A percentile compares a stretch with the other conserved stretches of the same genome.
Evolutionary conservation across 2,113 vertebrate species (phyloP).

Genomic region (Lepus europaeus): DNA sequence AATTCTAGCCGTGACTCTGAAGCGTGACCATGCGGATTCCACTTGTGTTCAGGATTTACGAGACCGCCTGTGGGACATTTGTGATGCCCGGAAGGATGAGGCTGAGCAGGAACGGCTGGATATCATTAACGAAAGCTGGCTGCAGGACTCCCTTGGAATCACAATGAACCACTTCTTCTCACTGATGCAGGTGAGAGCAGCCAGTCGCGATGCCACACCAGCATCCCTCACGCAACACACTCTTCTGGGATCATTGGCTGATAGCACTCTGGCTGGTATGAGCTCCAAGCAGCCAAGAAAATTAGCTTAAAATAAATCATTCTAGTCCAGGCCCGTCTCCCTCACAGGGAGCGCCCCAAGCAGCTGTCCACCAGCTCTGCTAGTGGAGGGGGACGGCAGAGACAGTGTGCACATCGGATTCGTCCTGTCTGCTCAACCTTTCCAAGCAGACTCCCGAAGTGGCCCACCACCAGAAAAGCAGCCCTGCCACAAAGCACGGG

Average conservation of each 20-base stretch:
- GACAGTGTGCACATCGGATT: neutral
- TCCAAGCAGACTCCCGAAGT: neutral
- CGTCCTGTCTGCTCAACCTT: rapidly evolving
- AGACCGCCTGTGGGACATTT: constrained; percentile 93
- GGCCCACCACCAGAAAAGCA: neutral
- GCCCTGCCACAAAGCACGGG: neutral
- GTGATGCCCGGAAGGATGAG: constrained; percentile 91
- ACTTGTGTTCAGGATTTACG: constrained; percentile 89
- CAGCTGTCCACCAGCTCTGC: neutral
- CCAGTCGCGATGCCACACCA: neutral
- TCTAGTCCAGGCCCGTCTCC: neutral
- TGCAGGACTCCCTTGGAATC: constrained; percentile 87
- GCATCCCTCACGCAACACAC: neutral
- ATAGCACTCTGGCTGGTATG: neutral
- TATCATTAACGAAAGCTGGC: constrained; percentile 90
- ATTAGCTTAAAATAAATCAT: neutral
- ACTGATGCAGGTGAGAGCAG: constrained; percentile 92
- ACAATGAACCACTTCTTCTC: constrained; percentile 92
- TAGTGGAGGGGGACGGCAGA: neutral
- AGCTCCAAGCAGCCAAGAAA: neutral
- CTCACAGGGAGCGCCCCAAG: neutral
- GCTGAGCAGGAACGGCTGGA: constrained; percentile 88
- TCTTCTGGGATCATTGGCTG: neutral
- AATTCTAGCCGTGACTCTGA: neutral
- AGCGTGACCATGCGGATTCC: neutral